A percentile compares a stretch with the other conserved stretches of the same genome.
Evolutionary conservation across 2,888 invertebrate species (phyloP).

Genomic region (Drosophila seclusa): DNA sequence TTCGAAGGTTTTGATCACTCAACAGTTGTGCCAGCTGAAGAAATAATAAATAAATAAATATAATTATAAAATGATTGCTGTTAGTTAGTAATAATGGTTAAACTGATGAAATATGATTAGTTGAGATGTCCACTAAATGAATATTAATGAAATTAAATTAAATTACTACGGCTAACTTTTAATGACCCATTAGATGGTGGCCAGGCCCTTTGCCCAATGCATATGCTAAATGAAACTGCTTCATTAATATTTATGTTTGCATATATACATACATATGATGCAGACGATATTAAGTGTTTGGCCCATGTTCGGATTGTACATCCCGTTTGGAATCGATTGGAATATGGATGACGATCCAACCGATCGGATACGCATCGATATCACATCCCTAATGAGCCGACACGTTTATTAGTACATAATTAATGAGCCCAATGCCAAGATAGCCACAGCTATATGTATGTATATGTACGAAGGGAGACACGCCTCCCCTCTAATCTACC

Average conservation of each 20-base stretch:
- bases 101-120: slow-evolving; percentile 18
- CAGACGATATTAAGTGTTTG: background rate
- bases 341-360: background rate
- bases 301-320: slow-evolving; percentile 12
- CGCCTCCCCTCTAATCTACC: background rate
- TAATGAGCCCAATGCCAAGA: slow-evolving; percentile 34
- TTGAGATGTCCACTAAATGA: slow-evolving; percentile 31
- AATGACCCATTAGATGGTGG: slow-evolving; percentile 51
- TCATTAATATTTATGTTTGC: slow-evolving; percentile 52
- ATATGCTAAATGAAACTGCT: slow-evolving; percentile 33
- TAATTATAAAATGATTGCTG: background rate
- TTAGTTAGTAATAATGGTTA: background rate
- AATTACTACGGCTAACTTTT: slow-evolving; percentile 28
- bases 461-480: background rate
- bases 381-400: slow-evolving; percentile 62
- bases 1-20: too few relatives aligned
- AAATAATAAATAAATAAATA: background rate
- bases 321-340: background rate
- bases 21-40: too few relatives aligned
- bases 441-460: slow-evolving; percentile 1
- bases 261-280: background rate
- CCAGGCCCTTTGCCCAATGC: slow-evolving; percentile 40
- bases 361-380: slow-evolving; percentile 27
- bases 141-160: slow-evolving; percentile 51
- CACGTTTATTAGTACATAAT: slow-evolving; percentile 62